Percentiles rank a stretch among this genome's conserved stretches.
These are phyloP conservation scores for Mamestra configurata DNA, from an alignment of 1,140 invertebrate genomes.

Conservation along the genomic window DNA sequence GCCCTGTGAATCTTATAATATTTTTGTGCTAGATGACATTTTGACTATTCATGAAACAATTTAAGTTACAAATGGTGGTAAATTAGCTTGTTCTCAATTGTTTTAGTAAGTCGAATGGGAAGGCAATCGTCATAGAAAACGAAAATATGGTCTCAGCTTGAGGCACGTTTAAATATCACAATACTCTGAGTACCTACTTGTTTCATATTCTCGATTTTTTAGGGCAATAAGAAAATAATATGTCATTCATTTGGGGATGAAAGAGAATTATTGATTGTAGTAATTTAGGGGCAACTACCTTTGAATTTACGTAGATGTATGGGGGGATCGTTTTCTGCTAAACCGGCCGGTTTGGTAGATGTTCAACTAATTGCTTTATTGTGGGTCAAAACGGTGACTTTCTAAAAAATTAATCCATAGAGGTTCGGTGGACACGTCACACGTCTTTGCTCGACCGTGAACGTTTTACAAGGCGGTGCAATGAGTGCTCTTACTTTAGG, in stretches of 20 bases:
- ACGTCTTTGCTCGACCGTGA: constrained; percentile 51
- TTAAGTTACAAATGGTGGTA: too few species aligned
- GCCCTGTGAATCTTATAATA: too few species aligned
- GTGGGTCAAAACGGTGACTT: constrained; percentile 23
- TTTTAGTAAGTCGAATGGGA: too few species aligned
- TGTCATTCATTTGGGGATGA: neutral
- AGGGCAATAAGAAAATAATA: neutral
- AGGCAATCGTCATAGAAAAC: too few species aligned
- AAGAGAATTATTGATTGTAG: neutral
- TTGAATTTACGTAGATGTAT: neutral
- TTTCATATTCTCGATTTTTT: neutral
- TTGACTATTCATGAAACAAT: too few species aligned
- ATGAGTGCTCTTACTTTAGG: constrained; percentile 59
- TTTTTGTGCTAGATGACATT: too few species aligned
- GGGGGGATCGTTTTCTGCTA: neutral
- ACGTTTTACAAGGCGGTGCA: constrained; percentile 55
- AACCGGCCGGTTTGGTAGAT: neutral
- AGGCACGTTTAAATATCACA: neutral
- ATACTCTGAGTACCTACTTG: neutral
- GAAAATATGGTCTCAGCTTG: too few species aligned
- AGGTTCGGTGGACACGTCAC: constrained; percentile 6
- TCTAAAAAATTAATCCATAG: constrained; percentile 23
- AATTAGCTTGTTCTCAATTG: too few species aligned
- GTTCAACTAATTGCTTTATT: constrained; percentile 16
- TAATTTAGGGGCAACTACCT: constrained; percentile 7